phyloP scores from a whole-genome alignment of 2,888 invertebrate species.

The Tipula unca region DNA sequence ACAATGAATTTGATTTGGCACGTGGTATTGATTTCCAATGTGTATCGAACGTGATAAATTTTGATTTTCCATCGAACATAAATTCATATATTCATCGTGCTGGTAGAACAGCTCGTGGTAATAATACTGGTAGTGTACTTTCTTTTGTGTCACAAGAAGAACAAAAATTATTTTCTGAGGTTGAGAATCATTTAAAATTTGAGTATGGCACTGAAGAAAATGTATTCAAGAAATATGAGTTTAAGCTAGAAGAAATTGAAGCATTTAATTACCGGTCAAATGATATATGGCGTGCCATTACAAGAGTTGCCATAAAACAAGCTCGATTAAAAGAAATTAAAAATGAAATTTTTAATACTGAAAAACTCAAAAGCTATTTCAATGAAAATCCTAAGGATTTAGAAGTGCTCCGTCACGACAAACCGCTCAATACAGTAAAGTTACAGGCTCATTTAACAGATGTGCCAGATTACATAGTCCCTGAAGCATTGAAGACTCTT shows the following conservation, averaged over 20 bases:
- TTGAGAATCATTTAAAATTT: slow-evolving; percentile 63
- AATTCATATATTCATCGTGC: slow-evolving; percentile 93
- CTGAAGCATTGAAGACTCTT: slow-evolving; percentile 62
- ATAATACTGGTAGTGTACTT: slow-evolving; percentile 74
- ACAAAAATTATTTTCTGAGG: slow-evolving; percentile 58
- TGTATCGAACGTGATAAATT: slow-evolving; percentile 96
- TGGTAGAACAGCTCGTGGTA: slow-evolving; percentile 83
- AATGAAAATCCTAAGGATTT: slow-evolving; percentile 85
- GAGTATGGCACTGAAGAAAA: slow-evolving; percentile 55
- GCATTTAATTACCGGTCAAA: slow-evolving; percentile 90
- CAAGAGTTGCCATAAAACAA: slow-evolving; percentile 86
- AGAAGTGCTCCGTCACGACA: slow-evolving; percentile 75
- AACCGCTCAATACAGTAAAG: slow-evolving; percentile 75
- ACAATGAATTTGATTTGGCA: slow-evolving; percentile 91
- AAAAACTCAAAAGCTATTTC: slow-evolving; percentile 87
- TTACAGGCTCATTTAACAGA: slow-evolving; percentile 77
- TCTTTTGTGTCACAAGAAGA: slow-evolving; percentile 85
- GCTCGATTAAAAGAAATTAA: slow-evolving; percentile 94
- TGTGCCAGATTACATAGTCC: slow-evolving; percentile 88
- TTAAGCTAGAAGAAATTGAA: slow-evolving; percentile 91
- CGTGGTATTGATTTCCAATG: slow-evolving; percentile 97
- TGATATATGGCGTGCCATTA: slow-evolving; percentile 93
- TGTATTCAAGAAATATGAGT: slow-evolving; percentile 79
- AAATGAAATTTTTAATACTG: slow-evolving; percentile 83
- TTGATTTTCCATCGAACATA: slow-evolving; percentile 89